A percentile compares a stretch with the other conserved stretches of the same genome.
These are phyloP conservation scores for Brachyrhaphis roseni DNA, from an alignment of 2,797 vertebrate species.

Conservation along the genomic window DNA sequence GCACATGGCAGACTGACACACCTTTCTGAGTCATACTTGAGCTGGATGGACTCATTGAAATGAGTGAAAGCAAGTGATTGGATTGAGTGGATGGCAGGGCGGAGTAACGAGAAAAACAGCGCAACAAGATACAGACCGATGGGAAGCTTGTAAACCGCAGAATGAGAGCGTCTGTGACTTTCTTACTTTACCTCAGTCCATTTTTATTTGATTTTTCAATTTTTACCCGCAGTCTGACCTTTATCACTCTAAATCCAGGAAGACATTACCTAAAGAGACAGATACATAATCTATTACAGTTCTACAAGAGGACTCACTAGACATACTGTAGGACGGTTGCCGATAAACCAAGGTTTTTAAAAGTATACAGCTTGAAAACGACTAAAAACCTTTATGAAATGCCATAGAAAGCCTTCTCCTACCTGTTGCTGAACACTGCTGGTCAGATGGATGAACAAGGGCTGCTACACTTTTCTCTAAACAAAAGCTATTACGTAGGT, in stretches of 20 bases:
- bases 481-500: neutral
- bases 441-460: neutral
- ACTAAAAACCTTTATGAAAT: neutral
- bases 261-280: neutral
- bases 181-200: conserved; percentile 11
- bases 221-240: neutral
- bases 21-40: conserved; percentile 91
- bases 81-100: conserved; percentile 72
- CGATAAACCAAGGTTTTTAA: neutral
- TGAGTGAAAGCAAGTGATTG: conserved; percentile 76
- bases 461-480: neutral
- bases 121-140: conserved; percentile 65
- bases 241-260: neutral
- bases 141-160: conserved; percentile 56
- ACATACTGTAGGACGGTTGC: neutral
- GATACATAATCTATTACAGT: neutral
- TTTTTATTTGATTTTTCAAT: neutral
- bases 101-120: conserved; percentile 67
- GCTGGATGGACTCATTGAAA: conserved; percentile 82
- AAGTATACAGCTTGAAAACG: neutral
- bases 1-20: conserved; percentile 81
- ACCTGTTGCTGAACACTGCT: neutral
- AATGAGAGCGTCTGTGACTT: conserved; percentile 32
- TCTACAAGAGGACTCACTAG: neutral
- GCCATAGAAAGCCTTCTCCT: neutral